Base-by-base conservation (phyloP, 2,888 invertebrate species). In the Heliconius ethilla region DNA sequence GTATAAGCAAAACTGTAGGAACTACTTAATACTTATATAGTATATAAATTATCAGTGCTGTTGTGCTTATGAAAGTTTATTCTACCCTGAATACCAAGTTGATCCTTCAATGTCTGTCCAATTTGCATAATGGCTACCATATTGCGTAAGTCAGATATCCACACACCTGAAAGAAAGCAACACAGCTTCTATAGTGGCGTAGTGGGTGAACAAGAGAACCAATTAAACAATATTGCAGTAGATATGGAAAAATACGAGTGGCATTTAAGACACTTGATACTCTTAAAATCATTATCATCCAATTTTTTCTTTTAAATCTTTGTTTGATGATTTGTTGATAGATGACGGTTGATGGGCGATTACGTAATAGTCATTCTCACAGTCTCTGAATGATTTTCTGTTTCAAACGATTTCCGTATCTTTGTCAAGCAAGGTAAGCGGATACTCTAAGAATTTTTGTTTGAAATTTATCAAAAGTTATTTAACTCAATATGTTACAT, bases 121-220 rank as follows among this genome's bases (percentile, higher is more conserved):
- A 99, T 97, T 92, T 97, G 97, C 86, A 97, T 87, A 81, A 96
- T 96, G 69, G 96, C 96, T 75, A 96, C 95, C 81, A 95, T 91
- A 83, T 96, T 96, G 80, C 92, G 95, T 37, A 96, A 96, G 93
- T 98, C 97, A 22, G 96, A 95, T 75, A 98, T 97, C 99, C 99
- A 99, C 81, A 99, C 86, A 81, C 95, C 96, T 96, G 84, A 72
- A 88, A 88, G 18, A 18, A 69, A 25, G 13, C n/a, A 62, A 62
- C 25, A 4, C 1, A 62, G 4, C 25, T 62, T 25, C 13, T 62
- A 4, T 10, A 7, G 33, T 33, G 33, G 33, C 33, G 33, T 40
- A 62, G 3, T 62, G 22, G 25, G 11, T 62, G 5, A 62, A 62
- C 59, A 62, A n/a, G 25, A 59, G 11, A n/a, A n/a, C 10, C n/a